Conservation (phyloP, 2,113 vertebrate genomes). For the Acrocephalus arundinaceus region DNA sequence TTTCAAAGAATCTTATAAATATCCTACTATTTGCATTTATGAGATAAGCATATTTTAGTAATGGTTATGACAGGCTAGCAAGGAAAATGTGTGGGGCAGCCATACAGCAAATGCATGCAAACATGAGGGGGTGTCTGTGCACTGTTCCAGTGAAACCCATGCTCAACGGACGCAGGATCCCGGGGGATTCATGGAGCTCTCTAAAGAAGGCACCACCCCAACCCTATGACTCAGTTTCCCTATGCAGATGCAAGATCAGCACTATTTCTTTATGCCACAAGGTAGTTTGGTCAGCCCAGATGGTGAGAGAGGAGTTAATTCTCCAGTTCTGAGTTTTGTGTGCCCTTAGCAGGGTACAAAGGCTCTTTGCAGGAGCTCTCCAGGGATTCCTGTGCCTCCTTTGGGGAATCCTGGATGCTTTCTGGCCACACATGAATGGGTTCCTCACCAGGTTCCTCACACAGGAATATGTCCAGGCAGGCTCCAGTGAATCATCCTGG, state of each 20-base stretch:
- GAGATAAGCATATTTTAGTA: conserved; percentile 65
- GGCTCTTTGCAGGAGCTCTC: background rate
- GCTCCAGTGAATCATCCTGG: background rate
- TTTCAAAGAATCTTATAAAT: conserved; percentile 69
- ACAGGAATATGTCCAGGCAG: background rate
- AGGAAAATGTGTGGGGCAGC: conserved; percentile 33
- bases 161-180: background rate
- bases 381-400: background rate
- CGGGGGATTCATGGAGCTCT: rapidly evolving
- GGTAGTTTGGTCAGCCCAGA: background rate
- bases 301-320: background rate
- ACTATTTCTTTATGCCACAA: rapidly evolving
- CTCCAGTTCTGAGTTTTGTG: background rate
- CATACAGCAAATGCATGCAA: background rate
- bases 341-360: background rate
- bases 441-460: background rate
- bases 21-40: conserved; percentile 51
- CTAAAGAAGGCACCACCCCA: too few relatives aligned
- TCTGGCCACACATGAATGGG: background rate
- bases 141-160: background rate
- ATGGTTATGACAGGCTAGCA: conserved; percentile 42
- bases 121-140: background rate
- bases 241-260: background rate
- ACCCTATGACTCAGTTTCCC: background rate
- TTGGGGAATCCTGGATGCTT: background rate